Base-by-base conservation (phyloP, 2,797 vertebrate genomes). In the Danio kyathit region DNA sequence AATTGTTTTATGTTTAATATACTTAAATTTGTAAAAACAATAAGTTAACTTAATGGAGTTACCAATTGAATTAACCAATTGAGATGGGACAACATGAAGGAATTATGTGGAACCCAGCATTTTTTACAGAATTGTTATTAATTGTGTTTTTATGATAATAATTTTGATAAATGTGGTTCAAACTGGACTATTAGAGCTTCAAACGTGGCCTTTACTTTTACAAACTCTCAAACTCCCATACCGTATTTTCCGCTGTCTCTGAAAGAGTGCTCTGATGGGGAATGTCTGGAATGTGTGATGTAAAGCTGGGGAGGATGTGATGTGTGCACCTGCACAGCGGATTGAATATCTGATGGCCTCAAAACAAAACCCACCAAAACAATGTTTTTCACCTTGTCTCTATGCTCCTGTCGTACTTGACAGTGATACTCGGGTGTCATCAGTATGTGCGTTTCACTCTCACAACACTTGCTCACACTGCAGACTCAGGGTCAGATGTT, bases 261-360 rank as follows among this genome's bases (percentile, higher is more conserved):
- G 14, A 79, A 59, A 44, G 44, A 78, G 51, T 70, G 44, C 54
- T 52, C 54, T 52, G 5, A 52, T 65, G 16, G 67, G 69, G 82
- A 79, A 82, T 82, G 80, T 71, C 16, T 57, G 83, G 82, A 84
- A 86, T 86, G 80, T 80, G 74, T 74, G 74, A 85, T 83, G 75
- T 48, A 82, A 60, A 11, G 11, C 72, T 74, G 6, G 17, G 66
- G 71, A 80, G 78, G 79, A 77, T 85, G 71, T 56, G 73, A 56
- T 79, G 49, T 87, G 82, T 81, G 85, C 94, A 94, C 92, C 93
- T 94, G 93, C 85, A 65, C 81, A 16, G 85, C 86, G 91, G 85
- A 92, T 95, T 88, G 91, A 86, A 87, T 95, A 41, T 93, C 94
- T 86, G 61, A 66, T 78, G 76, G 87, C 91, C 85, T 88, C 91